Evolutionary conservation across 2,797 vertebrate genomes (phyloP).

Genomic region (Enteromius trimaculatus): DNA sequence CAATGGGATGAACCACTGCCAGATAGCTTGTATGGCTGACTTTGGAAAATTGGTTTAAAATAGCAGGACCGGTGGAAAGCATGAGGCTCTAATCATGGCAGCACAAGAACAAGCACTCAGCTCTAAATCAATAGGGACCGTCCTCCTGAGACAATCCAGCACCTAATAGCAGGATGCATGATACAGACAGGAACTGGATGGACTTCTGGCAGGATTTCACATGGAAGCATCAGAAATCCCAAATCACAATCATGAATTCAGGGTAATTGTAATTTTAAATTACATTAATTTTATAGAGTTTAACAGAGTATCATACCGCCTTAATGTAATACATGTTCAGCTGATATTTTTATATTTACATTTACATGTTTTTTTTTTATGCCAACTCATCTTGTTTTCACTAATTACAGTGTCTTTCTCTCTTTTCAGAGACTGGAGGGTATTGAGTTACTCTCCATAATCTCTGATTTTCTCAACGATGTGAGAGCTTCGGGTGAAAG

Average conservation of each 20-base stretch:
- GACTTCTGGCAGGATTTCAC: conserved; percentile 25
- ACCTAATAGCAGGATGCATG: conserved; percentile 26
- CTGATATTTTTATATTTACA: neutral
- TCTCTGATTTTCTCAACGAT: neutral
- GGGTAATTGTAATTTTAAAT: neutral
- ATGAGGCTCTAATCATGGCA: conserved; percentile 30
- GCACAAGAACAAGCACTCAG: conserved; percentile 35
- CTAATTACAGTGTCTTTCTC: neutral
- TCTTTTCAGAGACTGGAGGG: neutral
- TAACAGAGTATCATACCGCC: neutral
- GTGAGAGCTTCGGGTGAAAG: conserved; percentile 23
- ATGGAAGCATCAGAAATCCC: conserved; percentile 1
- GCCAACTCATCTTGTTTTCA: neutral
- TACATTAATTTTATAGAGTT: neutral
- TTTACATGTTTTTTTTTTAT: neutral
- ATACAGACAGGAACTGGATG: conserved; percentile 17
- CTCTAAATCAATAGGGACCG: conserved; percentile 31
- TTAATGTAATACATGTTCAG: neutral
- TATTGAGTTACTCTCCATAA: conserved; percentile 16
- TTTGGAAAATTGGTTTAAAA: conserved; percentile 31
- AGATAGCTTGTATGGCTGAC: conserved; percentile 22
- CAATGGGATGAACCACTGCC: conserved; percentile 1
- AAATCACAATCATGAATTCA: neutral
- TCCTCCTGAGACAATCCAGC: conserved; percentile 28
- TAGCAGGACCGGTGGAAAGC: conserved; percentile 9